Evolutionary conservation across 2,113 vertebrate species (phyloP), one percentile per base, ranked within the genome.

Genomic region (Colius striatus): DNA sequence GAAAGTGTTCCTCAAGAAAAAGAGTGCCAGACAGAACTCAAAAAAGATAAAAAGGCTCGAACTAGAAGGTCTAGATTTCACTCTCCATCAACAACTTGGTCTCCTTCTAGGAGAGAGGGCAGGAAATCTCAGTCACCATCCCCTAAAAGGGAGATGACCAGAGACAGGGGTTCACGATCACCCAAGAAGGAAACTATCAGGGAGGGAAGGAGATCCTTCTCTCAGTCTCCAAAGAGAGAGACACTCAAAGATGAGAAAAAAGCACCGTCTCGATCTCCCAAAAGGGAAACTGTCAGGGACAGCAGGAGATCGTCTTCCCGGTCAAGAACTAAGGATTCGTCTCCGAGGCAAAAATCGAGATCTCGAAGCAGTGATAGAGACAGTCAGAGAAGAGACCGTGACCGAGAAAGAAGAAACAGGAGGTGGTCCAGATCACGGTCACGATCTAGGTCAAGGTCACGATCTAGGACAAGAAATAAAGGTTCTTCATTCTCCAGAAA

Each of bases 31-130:
- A 5, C 81, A 57, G 96, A 97, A 62, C 29, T 65, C 78, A 97
- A 96, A 79, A 97, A 95, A 90, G 97, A 97, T 36, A 98, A 97
- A 95, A 98, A 98, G 48, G 23, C 96, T 70, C 97, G 98, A 90
- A 97, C 97, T 50, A 97, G 98, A 73, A 98, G 97, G 79, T 99
- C 99, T 84, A 98, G 99, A 70, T 99, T 99, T 97, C 99, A 99
- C 93, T 99, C 99, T 18, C 98, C 99, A 10, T 98, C 99, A 5
- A 99, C 98, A 79, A 99, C 98, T 57, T 99, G 99, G 99, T 99
- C 99, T 38, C 98, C 99, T 26, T 98, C 98, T 86, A 97, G 92
- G 63, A 97, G 90, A 38, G 99, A 99, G 74, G 95, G 89, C 53
- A 98, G 96, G 34, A 90, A 96, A 23, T 98, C 98, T 81, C 98